Evolutionary conservation across 2,113 vertebrate genomes (phyloP), one percentile per base, ranked within the genome.

Genomic region (Archocentrus centrarchus): DNA sequence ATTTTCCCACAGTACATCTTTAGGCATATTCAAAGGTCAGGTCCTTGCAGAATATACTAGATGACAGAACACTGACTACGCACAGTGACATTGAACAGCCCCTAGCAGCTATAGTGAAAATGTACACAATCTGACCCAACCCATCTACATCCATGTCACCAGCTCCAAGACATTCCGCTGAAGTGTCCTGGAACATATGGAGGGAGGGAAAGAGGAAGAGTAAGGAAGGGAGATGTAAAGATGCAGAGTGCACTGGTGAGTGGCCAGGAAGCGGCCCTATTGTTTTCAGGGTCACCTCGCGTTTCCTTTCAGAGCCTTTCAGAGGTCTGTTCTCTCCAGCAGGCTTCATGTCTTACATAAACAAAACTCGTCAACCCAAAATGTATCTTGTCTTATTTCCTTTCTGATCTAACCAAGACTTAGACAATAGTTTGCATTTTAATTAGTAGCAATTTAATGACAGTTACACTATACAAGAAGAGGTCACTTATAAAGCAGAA

Each of bases 201-300:
- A 83, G 58, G 62, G 78, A 75, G 60, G 60, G 70, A 73, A 32
- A 73, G 68, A 85, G 80, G 79, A 75, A 86, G 81, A 80, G 81
- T 57, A 27, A 77, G 58, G 47, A 76, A 84, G 82, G 63, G 82
- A 90, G 79, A 89, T 64, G 80, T 59, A 62, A 77, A 90, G 87
- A 92, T 85, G 80, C 81, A 77, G 44, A 35, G 58, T 35, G 35
- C 37, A 17, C 77, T 62, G 85, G 27, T n/a, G 78, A 87, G 87
- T 55, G 88, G 75, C 37, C 93, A 95, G 96, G 96, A 97, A 94
- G 92, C 88, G 78, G 77, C 83, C 75, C 94, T 92, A 96, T 96
- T 97, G 96, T 96, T 95, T 93, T 95, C 92, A 93, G 85, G 87
- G 89, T 89, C 87, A 88, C 86, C 80, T 88, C 47, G 82, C 86